Evolutionary conservation across 2,888 invertebrate genomes (phyloP).

Genomic region (Noctua janthina): DNA sequence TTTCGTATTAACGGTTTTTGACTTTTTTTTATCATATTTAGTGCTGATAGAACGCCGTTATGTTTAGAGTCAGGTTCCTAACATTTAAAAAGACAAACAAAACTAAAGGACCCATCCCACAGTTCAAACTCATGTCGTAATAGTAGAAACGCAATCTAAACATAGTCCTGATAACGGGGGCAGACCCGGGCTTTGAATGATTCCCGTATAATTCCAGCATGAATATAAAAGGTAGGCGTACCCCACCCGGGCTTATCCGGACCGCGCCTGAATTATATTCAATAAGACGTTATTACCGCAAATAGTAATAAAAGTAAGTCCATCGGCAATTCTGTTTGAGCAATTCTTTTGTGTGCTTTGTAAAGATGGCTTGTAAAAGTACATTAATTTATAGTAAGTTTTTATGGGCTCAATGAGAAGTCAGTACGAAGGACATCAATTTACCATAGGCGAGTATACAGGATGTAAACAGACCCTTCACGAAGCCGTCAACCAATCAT

Average conservation of each 20-base stretch:
- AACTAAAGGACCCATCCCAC: not conserved
- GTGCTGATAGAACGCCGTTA: not conserved
- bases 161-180: conserved; percentile 10
- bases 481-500: too few relatives aligned
- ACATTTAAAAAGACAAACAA: conserved; percentile 13
- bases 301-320: conserved; percentile 56
- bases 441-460: too few relatives aligned
- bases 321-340: conserved; percentile 30
- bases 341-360: conserved; percentile 23
- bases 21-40: not conserved
- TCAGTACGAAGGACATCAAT: not conserved
- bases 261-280: conserved; percentile 57
- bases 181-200: conserved; percentile 40
- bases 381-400: conserved; percentile 8
- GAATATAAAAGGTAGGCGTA: conserved; percentile 64
- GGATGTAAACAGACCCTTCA: too few relatives aligned
- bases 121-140: conserved; percentile 11
- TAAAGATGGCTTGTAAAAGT: conserved; percentile 1
- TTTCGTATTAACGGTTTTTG: not conserved
- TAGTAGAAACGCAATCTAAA: conserved; percentile 24
- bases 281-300: conserved; percentile 57
- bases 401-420: not conserved
- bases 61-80: not conserved
- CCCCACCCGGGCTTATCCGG: conserved; percentile 44
- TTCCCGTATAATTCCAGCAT: conserved; percentile 62